Evolutionary conservation across 2,888 invertebrate species (phyloP).

Genomic region (Mythimna lalbum): DNA sequence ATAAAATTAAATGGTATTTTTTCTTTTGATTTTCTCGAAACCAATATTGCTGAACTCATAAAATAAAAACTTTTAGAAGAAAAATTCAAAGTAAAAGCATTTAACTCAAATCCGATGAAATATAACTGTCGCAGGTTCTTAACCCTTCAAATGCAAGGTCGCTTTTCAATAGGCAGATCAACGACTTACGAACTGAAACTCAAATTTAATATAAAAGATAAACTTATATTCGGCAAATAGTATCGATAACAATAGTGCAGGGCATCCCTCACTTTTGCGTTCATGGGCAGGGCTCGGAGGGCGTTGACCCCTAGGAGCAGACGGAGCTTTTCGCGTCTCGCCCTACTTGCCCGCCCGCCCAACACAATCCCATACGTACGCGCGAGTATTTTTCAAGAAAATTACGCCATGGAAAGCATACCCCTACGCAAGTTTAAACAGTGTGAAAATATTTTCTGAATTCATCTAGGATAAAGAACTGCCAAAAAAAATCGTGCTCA

Average conservation of each 20-base stretch:
- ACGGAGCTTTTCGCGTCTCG: constrained; percentile 88
- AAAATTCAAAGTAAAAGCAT: background rate
- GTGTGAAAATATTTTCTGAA: background rate
- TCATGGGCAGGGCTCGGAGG: constrained; percentile 88
- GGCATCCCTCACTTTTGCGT: constrained; percentile 83
- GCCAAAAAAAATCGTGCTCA: constrained; percentile 71
- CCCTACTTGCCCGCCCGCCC: constrained; percentile 87
- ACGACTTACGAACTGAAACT: constrained; percentile 22
- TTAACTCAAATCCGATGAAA: constrained; percentile 2
- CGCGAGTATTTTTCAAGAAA: constrained; percentile 50
- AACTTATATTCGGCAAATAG: constrained; percentile 70
- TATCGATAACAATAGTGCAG: constrained; percentile 82
- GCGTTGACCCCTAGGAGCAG: constrained; percentile 85
- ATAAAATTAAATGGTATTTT: background rate
- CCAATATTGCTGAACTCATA: background rate
- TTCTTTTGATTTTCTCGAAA: constrained; percentile 2
- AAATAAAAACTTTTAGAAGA: constrained; percentile 9
- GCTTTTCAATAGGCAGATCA: constrained; percentile 11
- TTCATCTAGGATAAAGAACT: constrained; percentile 28
- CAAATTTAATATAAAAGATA: constrained; percentile 28
- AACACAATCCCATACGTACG: constrained; percentile 67
- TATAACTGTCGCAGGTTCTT: background rate
- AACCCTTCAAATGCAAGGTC: constrained; percentile 27
- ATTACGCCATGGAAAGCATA: constrained; percentile 3
- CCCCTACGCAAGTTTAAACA: background rate